These are phyloP conservation scores for Pardosa pseudoannulata DNA, from an alignment of 2,888 invertebrate genomes.

Conservation along the genomic window DNA sequence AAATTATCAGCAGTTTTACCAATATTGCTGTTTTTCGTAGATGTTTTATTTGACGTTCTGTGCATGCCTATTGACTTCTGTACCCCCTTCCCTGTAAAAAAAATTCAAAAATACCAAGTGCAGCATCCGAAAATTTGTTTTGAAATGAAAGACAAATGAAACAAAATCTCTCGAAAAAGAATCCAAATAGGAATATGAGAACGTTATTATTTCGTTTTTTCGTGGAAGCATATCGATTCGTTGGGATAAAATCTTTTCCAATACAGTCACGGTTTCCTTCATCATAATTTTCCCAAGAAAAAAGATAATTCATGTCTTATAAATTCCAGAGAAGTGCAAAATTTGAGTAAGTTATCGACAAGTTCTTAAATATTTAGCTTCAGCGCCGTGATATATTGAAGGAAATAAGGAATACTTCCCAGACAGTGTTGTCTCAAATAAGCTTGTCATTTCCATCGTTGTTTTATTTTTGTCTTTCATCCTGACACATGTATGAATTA, in stretches of 20 bases:
- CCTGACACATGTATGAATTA: background rate
- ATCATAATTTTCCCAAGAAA: background rate
- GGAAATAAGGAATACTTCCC: background rate
- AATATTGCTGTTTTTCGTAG: background rate
- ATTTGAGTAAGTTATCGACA: slow-evolving; percentile 38
- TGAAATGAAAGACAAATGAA: background rate
- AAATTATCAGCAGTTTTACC: background rate
- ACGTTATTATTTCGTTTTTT: slow-evolving; percentile 36
- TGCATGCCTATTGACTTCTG: background rate
- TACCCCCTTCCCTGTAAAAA: background rate
- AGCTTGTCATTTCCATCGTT: too few species aligned
- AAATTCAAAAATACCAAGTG: background rate
- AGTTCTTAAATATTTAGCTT: slow-evolving; percentile 39
- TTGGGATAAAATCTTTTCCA: slow-evolving; percentile 55
- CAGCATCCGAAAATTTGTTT: background rate
- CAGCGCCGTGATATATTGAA: background rate
- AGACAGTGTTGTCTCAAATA: background rate
- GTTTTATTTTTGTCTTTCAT: background rate
- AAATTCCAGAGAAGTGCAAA: slow-evolving; percentile 21
- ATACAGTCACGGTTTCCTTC: slow-evolving; percentile 23
- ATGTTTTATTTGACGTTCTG: background rate
- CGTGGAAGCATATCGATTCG: slow-evolving; percentile 20
- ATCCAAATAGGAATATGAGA: slow-evolving; percentile 24
- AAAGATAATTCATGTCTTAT: slow-evolving; percentile 15
- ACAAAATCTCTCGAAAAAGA: slow-evolving; percentile 4